Percentiles rank a stretch among this genome's conserved stretches.
Evolutionary conservation across 2,888 invertebrate species (phyloP).

Genomic region (Phyllotreta cruciferae): DNA sequence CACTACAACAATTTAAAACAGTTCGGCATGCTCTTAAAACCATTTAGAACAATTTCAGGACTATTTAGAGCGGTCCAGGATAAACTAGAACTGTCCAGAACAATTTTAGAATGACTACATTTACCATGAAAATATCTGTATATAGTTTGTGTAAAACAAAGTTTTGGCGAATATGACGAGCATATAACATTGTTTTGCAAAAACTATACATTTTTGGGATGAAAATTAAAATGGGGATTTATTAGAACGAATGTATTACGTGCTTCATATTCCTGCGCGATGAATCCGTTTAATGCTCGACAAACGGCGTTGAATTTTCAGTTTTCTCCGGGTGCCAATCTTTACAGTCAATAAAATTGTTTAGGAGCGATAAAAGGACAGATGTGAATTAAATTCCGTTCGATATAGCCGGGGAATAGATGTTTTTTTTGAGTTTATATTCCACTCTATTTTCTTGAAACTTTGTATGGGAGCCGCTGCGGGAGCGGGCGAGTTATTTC

Average conservation of each 20-base stretch:
- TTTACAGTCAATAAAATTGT: constrained; percentile 17
- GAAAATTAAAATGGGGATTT: neutral
- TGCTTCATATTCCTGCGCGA: neutral
- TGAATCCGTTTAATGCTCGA: neutral
- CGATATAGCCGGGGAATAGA: constrained; percentile 1
- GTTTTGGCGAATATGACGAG: too few relatives aligned
- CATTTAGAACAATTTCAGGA: too few relatives aligned
- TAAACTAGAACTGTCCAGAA: too few relatives aligned
- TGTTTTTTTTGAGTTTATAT: constrained; percentile 10
- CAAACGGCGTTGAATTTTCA: constrained; percentile 1
- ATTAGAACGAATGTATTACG: neutral
- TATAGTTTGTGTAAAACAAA: too few relatives aligned
- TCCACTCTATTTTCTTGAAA: constrained; percentile 8
- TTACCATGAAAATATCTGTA: too few relatives aligned
- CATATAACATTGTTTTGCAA: too few relatives aligned
- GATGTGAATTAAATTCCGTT: constrained; percentile 10
- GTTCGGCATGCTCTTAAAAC: too few relatives aligned
- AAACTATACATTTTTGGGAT: neutral
- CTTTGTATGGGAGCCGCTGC: constrained; percentile 5
- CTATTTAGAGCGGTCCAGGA: too few relatives aligned
- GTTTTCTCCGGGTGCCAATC: constrained; percentile 7
- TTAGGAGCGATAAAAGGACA: constrained; percentile 11
- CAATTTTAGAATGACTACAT: too few relatives aligned
- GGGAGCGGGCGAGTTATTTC: constrained; percentile 2
- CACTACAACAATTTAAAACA: too few relatives aligned